phyloP scores from a whole-genome alignment of 2,797 vertebrate genomes.

The Parauchenoglanis ngamensis region DNA sequence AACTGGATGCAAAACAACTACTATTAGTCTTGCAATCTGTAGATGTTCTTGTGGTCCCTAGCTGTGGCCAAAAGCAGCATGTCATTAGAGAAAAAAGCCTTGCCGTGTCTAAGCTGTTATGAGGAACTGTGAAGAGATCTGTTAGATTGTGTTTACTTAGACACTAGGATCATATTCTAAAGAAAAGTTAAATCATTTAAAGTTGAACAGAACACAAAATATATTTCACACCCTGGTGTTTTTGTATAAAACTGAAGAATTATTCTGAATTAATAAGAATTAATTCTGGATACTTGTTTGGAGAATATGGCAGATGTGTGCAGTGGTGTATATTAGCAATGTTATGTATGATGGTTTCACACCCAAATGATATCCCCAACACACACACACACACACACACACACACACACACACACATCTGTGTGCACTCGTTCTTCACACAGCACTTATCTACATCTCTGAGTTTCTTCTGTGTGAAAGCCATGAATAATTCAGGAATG shows the following conservation, averaged over 20 bases:
- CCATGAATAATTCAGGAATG: conserved; percentile 16
- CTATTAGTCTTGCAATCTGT: not conserved
- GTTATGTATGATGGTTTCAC: not conserved
- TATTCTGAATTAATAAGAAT: too few species aligned
- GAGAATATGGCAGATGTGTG: not conserved
- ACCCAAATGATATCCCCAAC: not conserved
- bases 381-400: not conserved
- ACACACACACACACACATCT: not conserved
- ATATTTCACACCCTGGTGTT: not conserved
- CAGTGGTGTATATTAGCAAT: not conserved
- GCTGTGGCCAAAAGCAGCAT: not conserved
- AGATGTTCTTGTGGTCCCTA: not conserved
- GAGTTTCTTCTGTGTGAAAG: conserved; percentile 9
- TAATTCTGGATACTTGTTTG: not conserved
- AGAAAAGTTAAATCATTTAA: not conserved
- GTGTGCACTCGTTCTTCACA: conserved; percentile 17
- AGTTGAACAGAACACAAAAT: not conserved
- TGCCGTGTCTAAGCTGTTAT: not conserved
- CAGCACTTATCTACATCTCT: not conserved
- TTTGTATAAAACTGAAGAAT: not conserved
- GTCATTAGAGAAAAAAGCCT: not conserved
- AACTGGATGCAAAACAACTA: not conserved
- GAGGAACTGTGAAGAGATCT: not conserved
- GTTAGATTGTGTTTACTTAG: not conserved
- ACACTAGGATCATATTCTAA: not conserved